These are phyloP conservation scores for Tetraodon nigroviridis DNA, from an alignment of 2,113 vertebrate species.

Conservation along the genomic window DNA sequence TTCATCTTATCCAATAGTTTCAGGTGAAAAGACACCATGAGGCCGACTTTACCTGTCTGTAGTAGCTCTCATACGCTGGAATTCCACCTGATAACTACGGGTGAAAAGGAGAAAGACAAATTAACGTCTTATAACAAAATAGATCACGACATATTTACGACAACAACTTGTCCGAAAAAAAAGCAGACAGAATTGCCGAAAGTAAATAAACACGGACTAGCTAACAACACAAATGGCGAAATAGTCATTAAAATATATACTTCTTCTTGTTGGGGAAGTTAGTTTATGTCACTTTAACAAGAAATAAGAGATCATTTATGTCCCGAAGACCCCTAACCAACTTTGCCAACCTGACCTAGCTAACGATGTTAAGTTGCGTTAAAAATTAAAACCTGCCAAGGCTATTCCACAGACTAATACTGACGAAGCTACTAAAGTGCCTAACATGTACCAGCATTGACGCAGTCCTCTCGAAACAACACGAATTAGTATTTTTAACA, in stretches of 20 bases:
- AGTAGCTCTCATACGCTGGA: conserved; percentile 86
- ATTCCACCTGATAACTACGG: conserved; percentile 84
- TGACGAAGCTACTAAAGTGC: background rate
- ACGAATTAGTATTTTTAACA: background rate
- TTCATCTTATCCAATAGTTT: background rate
- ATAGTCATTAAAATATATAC: no score
- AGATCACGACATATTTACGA: no score
- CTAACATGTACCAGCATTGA: background rate
- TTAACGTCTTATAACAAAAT: no score
- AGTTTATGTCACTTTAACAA: no score
- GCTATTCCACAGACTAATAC: background rate
- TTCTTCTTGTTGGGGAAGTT: no score
- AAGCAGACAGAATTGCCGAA: background rate
- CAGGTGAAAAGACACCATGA: no score
- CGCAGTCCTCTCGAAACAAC: background rate
- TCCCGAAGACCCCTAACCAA: no score
- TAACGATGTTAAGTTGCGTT: conserved; percentile 37
- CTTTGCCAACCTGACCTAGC: conserved; percentile 24
- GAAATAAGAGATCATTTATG: no score
- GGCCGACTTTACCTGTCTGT: conserved; percentile 81
- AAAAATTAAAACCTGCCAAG: conserved; percentile 8
- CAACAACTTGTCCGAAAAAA: background rate
- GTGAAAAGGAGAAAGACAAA: conserved; percentile 3
- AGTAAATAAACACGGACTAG: conserved; percentile 5
- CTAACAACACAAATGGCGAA: background rate